Evolutionary conservation across 2,113 vertebrate species (phyloP), one percentile per base, ranked within the genome.

Genomic region (Nanorana parkeri): DNA sequence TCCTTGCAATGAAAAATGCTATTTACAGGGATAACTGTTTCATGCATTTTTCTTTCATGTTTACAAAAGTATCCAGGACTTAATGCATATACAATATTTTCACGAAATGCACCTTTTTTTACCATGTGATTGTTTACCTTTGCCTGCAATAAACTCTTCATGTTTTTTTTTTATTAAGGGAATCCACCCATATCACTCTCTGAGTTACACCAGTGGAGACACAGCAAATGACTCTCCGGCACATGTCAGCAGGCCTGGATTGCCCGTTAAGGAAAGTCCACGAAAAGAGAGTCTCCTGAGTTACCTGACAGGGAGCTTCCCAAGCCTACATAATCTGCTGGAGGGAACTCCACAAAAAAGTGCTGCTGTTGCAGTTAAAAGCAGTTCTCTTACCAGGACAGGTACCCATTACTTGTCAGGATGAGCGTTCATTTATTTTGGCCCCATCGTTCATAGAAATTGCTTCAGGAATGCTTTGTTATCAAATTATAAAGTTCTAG

Each of bases 121-220:
- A 23, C 6, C 21, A 23, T 60, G 58, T n/a, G 58, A 60, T 60
- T 60, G 58, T 23, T 60, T 23, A 60, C 58, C 7, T 60, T 60
- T n/a, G 58, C 3, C 41, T 24, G 58, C 41, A 68, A 29, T 36
- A 29, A 63, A 28, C 17, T 60, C 4, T 63, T 41, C 51, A 21
- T 60, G 19, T 20, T 68, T 56, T 66, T 67, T 61, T 60, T n/a
- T 28, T 78, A 85, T 20, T 56, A 74, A 99, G 98, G 98, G 98
- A 66, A 94, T 96, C 47, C 98, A 99, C 87, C 98, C 98, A 0
- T 99, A 99, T 89, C 98, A 99, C 80, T 99, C 97, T 17, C 87
- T 99, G 87, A 99, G 97, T 89, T 98, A 99, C 84, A 97, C 96
- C 58, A 99, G 98, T 60, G 97, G 97, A 28, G 98, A 99, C 86